Conservation (phyloP, 2,797 vertebrate genomes). For the Meda fulgida region DNA sequence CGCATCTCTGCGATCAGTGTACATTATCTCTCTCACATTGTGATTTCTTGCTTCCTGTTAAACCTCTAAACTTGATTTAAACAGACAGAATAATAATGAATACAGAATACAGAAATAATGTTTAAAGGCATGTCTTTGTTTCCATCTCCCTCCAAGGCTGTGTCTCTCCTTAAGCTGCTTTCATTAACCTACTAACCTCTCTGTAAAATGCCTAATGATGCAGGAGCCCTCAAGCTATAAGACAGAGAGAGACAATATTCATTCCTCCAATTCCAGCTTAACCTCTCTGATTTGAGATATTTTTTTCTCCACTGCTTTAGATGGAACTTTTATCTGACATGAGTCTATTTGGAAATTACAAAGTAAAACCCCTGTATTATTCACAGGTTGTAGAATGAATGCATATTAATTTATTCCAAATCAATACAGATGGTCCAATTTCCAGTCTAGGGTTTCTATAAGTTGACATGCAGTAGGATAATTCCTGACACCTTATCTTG, state of each 20-base stretch:
- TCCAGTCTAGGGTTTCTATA: constrained; percentile 52
- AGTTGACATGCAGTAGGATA: constrained; percentile 58
- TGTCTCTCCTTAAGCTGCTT: constrained; percentile 1
- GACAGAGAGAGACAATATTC: neutral
- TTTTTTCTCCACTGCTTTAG: neutral
- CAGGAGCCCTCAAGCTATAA: constrained; percentile 4
- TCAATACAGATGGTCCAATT: neutral
- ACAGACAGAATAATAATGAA: too few species aligned
- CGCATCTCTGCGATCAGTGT: neutral
- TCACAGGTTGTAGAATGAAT: neutral
- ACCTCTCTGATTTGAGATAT: neutral
- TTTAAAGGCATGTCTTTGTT: constrained; percentile 13
- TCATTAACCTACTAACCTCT: constrained; percentile 25
- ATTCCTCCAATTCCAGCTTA: constrained; percentile 15
- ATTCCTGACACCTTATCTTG: constrained; percentile 66
- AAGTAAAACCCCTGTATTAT: neutral
- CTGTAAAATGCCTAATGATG: constrained; percentile 23
- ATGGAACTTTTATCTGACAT: neutral
- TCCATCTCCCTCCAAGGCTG: constrained; percentile 5
- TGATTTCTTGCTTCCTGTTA: neutral
- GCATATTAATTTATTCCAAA: neutral
- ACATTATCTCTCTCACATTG: neutral
- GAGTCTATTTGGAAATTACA: neutral
- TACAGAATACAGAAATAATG: too few species aligned
- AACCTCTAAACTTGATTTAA: constrained; percentile 9